These are phyloP conservation scores for Aphidius ervi DNA, from an alignment of 1,140 invertebrate genomes.

Conservation along the genomic window DNA sequence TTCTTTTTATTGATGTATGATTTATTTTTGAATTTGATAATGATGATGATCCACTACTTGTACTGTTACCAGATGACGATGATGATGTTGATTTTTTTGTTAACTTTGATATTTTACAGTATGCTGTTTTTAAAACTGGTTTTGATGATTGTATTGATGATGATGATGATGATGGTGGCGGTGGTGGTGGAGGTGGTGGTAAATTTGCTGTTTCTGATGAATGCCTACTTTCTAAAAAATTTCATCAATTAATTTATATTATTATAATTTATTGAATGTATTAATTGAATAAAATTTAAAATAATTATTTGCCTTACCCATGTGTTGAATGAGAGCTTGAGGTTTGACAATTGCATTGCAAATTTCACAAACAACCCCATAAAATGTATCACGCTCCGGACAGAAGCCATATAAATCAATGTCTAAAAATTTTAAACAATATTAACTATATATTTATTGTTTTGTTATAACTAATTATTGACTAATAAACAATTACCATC, in stretches of 20 bases:
- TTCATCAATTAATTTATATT: not conserved
- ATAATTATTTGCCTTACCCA: constrained; percentile 51
- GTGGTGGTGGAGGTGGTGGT: constrained; percentile 41
- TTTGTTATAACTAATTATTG: constrained; percentile 1
- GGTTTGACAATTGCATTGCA: constrained; percentile 62
- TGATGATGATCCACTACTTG: constrained; percentile 43
- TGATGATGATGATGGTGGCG: no score
- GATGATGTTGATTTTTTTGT: constrained; percentile 43
- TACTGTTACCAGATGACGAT: constrained; percentile 32
- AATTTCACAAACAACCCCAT: constrained; percentile 62
- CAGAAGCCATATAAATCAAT: constrained; percentile 62
- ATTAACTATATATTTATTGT: not conserved
- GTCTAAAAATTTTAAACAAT: constrained; percentile 39
- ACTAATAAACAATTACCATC: constrained; percentile 37
- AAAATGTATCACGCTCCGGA: constrained; percentile 61
- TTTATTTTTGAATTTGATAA: constrained; percentile 27
- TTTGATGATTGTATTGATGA: constrained; percentile 25
- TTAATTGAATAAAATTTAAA: not conserved
- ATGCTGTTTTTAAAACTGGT: constrained; percentile 43
- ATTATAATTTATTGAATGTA: not conserved
- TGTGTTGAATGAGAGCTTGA: constrained; percentile 56
- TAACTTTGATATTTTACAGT: constrained; percentile 48
- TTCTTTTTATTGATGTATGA: constrained; percentile 42
- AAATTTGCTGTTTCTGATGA: constrained; percentile 42
- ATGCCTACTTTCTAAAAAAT: constrained; percentile 40